Percentiles rank a stretch among this genome's conserved stretches.
Conservation (phyloP, 2,113 vertebrate species). For the Otis tarda region DNA sequence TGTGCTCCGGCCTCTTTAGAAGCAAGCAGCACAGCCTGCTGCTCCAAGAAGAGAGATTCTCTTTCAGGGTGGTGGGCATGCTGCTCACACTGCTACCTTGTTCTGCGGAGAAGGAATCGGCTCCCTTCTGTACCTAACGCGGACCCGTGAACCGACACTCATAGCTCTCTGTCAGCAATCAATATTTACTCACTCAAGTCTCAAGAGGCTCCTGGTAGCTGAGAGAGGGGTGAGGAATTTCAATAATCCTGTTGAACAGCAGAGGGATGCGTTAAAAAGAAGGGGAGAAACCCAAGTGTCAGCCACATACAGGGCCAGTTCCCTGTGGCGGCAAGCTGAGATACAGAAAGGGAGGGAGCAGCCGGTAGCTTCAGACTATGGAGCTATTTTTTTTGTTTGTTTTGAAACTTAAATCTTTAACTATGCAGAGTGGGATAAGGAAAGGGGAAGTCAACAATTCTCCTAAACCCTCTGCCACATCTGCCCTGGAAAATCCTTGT, state of each 20-base stretch:
- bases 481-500: not conserved
- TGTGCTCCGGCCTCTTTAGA: not conserved
- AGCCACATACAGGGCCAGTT: rapidly evolving
- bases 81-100: constrained; percentile 28
- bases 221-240: constrained; percentile 61
- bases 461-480: not conserved
- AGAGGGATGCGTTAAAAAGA: not conserved
- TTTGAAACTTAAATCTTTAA: not conserved
- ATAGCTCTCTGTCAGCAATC: not conserved
- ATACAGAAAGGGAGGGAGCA: not conserved
- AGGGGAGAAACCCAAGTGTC: not conserved
- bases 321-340: not conserved
- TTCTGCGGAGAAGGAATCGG: not conserved
- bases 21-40: not conserved
- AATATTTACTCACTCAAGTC: not conserved
- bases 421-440: not conserved
- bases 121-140: not conserved
- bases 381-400: not conserved
- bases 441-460: not conserved
- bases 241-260: not conserved
- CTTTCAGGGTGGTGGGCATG: rapidly evolving
- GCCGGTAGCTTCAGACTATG: not conserved
- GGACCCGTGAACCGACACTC: not conserved
- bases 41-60: not conserved
- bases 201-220: not conserved